Evolutionary conservation across 2,113 vertebrate species (phyloP).

Genomic region (Axis porcinus): DNA sequence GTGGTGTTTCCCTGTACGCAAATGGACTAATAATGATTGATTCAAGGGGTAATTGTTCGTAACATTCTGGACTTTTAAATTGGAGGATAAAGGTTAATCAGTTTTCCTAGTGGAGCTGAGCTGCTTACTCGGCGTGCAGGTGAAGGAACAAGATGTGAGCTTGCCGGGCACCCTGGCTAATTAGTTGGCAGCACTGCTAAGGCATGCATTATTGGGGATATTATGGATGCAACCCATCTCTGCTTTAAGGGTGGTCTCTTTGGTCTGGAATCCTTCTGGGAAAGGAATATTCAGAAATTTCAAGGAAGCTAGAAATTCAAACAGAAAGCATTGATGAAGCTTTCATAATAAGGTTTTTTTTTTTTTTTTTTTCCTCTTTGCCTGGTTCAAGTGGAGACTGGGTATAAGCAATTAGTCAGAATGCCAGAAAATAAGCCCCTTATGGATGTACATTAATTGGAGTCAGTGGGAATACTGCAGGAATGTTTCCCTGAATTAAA

Average conservation of each 20-base stretch:
- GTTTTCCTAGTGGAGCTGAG: constrained; percentile 41
- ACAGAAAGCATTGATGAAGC: background rate
- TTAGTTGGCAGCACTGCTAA: constrained; percentile 15
- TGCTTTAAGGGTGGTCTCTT: background rate
- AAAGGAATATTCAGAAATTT: background rate
- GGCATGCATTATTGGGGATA: background rate
- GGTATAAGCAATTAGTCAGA: constrained; percentile 44
- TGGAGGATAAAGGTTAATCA: constrained; percentile 53
- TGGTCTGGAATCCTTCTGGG: constrained; percentile 23
- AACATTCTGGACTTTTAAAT: constrained; percentile 40
- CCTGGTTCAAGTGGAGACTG: background rate
- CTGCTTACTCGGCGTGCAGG: background rate
- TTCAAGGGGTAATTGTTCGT: constrained; percentile 50
- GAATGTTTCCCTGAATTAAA: constrained; percentile 29
- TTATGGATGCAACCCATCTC: constrained; percentile 12
- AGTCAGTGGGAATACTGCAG: constrained; percentile 40
- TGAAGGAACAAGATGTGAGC: background rate
- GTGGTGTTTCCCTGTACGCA: background rate
- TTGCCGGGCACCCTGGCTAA: constrained; percentile 2
- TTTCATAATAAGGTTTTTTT: background rate
- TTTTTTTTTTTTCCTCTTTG: background rate
- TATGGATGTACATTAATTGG: constrained; percentile 43
- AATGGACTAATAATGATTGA: constrained; percentile 48
- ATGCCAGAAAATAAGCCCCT: constrained; percentile 17
- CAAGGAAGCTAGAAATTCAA: constrained; percentile 20